A percentile compares a stretch with the other conserved stretches of the same genome.
phyloP scores from a whole-genome alignment of 2,888 invertebrate species.

The Argyra leucocephala region DNA sequence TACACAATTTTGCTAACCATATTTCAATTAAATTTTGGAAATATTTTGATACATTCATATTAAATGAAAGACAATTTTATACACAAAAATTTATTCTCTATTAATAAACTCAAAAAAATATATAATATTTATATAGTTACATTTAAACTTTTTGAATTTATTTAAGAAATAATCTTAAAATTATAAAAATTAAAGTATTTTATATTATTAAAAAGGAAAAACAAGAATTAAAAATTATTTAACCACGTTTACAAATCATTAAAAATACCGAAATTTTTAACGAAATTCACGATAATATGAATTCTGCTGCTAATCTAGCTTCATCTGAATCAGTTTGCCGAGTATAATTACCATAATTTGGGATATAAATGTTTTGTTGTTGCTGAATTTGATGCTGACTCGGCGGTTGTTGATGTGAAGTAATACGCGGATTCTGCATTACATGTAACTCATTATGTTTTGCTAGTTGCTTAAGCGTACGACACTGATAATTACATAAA shows the following conservation, averaged over 20 bases:
- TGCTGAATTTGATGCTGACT: neutral
- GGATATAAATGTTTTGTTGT: neutral
- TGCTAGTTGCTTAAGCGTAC: neutral
- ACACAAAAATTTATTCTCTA: neutral
- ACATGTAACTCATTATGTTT: neutral
- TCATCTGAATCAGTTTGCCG: neutral
- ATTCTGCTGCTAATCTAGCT: neutral
- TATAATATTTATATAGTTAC: neutral
- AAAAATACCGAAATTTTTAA: neutral
- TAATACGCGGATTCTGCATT: neutral
- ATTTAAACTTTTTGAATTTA: neutral
- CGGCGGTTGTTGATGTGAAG: neutral
- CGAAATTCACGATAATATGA: neutral
- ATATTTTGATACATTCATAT: too few species aligned
- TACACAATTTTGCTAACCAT: too few species aligned
- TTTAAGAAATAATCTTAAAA: neutral
- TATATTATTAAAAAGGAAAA: neutral
- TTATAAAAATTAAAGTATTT: neutral
- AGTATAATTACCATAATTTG: neutral
- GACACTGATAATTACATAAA: conserved; percentile 4
- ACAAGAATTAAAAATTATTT: neutral
- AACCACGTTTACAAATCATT: neutral
- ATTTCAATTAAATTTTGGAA: too few species aligned
- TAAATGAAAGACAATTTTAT: neutral
- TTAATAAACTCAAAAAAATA: neutral